Evolutionary conservation across 92 coral and sea anemone genomes (phyloP).

Genomic region (Epizoanthus scotinus): DNA sequence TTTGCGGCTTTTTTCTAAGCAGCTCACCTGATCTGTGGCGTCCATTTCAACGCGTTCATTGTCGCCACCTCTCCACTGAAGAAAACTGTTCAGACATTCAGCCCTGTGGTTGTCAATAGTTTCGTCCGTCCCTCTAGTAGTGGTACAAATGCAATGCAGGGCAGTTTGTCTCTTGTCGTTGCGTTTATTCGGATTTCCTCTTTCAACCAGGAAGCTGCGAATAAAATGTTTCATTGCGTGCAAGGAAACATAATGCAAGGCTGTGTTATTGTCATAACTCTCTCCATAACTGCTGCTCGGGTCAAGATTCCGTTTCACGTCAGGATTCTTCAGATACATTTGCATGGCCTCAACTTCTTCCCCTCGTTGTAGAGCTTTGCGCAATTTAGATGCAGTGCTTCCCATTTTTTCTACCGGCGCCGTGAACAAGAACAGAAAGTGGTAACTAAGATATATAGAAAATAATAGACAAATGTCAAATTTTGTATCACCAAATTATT

Average conservation of each 20-base stretch:
- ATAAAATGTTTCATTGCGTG: conserved; percentile 91
- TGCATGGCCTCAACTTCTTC: conserved; percentile 98
- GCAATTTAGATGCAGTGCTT: conserved; percentile 86
- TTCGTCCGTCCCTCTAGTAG: conserved; percentile 58
- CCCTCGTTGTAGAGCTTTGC: conserved; percentile 95
- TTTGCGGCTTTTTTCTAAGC: not conserved
- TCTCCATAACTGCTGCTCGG: conserved; percentile 91
- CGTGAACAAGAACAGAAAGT: too few relatives aligned
- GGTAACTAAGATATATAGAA: too few relatives aligned
- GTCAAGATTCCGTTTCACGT: conserved; percentile 82
- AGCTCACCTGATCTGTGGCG: conserved; percentile 76
- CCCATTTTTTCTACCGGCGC: conserved; percentile 63
- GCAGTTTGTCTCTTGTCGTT: conserved; percentile 78
- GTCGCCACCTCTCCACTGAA: conserved; percentile 55
- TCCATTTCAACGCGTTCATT: conserved; percentile 55
- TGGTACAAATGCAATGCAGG: conserved; percentile 72
- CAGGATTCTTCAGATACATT: conserved; percentile 84
- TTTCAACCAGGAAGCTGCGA: conserved; percentile 85
- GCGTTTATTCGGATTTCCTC: conserved; percentile 74
- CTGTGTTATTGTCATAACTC: conserved; percentile 77
- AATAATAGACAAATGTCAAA: too few relatives aligned
- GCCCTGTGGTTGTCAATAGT: conserved; percentile 72
- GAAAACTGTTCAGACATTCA: conserved; percentile 75
- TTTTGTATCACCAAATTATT: not conserved
- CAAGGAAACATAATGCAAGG: conserved; percentile 80